Evolutionary conservation across 1,140 invertebrate genomes (phyloP), one percentile per base, ranked within the genome.

Genomic region (Zaprionus kolodkinae): DNA sequence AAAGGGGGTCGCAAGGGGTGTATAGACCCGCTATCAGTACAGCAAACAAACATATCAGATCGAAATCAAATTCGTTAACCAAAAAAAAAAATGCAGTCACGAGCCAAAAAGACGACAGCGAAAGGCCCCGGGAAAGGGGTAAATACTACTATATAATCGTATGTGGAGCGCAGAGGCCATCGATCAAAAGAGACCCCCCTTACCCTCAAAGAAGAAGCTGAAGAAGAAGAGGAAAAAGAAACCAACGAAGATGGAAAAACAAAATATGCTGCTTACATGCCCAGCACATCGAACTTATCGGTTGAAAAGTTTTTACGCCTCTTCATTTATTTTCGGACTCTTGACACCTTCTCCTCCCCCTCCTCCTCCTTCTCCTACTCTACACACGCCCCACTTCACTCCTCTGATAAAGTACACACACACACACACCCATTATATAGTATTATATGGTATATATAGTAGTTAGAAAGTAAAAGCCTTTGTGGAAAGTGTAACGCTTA

Each of bases 291-390:
- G 59, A 67, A 85, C 84, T 87, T 87, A 87, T 87, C 85, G 76
- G 55, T 69, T 78, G 64, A 73, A 79, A 56, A 64, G 35, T 69
- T 78, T 62, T 50, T 70, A 77, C 76, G 70, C 75, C 75, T 77
- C 75, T 83, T 87, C 82, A 75, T 87, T 87, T 88, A 74, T 87
- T 80, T 66, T 79, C 60, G 54, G 54, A 70, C 76, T 70, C 69
- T 72, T 30, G 55, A 2, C 38, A 40, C 38, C 17, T 35, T 5
- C 27, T 3, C 33, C 36, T 21, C 13, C 59, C 7, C 12, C 5
- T 13, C 59, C 25, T n/a, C 25, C n/a, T n/a, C n/a, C n/a, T n/a
- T n/a, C n/a, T n/a, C n/a, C n/a, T n/a, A n/a, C n/a, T n/a, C n/a
- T n/a, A n/a, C n/a, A n/a, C n/a, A n/a, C n/a, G n/a, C n/a, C n/a